Percentiles rank a stretch among this genome's conserved stretches.
Conservation (phyloP, 2,797 vertebrate species). For the Hyperoplus immaculatus region DNA sequence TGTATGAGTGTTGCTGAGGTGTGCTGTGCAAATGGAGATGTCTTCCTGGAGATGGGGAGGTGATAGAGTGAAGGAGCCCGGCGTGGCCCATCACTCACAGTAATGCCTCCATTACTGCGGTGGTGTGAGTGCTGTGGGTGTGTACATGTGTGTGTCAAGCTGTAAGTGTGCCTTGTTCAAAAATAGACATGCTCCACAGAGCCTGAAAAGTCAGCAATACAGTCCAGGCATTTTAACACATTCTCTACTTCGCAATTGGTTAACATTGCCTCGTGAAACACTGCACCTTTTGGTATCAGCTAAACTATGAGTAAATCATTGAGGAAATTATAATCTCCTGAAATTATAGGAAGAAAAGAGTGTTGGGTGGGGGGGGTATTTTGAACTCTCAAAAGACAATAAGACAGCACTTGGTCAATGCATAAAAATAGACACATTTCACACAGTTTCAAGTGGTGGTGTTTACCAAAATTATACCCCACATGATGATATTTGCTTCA, state of each 20-base stretch:
- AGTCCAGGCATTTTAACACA: constrained; percentile 14
- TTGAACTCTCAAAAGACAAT: too few relatives aligned
- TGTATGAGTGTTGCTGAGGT: constrained; percentile 55
- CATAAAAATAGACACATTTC: too few relatives aligned
- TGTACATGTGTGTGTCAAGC: constrained; percentile 26
- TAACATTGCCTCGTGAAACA: constrained; percentile 5
- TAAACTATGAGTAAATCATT: constrained; percentile 1
- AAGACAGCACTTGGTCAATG: too few relatives aligned
- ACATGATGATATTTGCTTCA: too few relatives aligned
- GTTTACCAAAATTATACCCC: too few relatives aligned
- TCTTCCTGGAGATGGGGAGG: constrained; percentile 62
- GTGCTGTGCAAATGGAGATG: constrained; percentile 77
- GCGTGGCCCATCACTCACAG: constrained; percentile 74
- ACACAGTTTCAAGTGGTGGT: too few relatives aligned
- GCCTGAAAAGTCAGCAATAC: constrained; percentile 20
- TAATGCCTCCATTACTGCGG: constrained; percentile 75
- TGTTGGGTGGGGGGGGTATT: background rate
- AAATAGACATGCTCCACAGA: constrained; percentile 50
- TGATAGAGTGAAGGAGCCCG: constrained; percentile 72
- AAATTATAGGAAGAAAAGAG: background rate
- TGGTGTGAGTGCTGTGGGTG: constrained; percentile 44
- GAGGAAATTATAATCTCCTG: background rate
- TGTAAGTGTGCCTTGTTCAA: constrained; percentile 50
- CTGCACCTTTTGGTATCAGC: background rate
- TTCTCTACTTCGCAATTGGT: background rate